Evolutionary conservation across 1,140 invertebrate species (phyloP).

Genomic region (Paraescarpia echinospica): DNA sequence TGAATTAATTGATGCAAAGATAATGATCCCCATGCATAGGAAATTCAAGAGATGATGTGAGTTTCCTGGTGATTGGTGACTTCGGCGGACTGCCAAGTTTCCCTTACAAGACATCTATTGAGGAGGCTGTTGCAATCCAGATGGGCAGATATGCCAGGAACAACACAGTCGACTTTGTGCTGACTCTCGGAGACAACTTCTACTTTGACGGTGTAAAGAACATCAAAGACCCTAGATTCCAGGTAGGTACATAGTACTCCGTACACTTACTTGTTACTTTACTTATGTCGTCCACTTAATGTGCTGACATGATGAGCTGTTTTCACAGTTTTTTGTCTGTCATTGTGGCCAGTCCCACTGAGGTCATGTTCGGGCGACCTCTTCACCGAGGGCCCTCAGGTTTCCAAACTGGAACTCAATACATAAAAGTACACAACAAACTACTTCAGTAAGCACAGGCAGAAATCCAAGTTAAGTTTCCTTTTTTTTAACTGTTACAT

Average conservation of each 20-base stretch:
- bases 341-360: too few relatives aligned
- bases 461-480: too few relatives aligned
- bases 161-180: conserved; percentile 46
- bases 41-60: background rate
- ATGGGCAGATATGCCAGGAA: conserved; percentile 48
- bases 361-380: too few relatives aligned
- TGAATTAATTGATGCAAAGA: background rate
- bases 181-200: conserved; percentile 60
- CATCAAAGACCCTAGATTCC: conserved; percentile 55
- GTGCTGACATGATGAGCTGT: too few relatives aligned
- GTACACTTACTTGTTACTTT: too few relatives aligned
- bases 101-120: conserved; percentile 53
- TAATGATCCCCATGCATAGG: background rate
- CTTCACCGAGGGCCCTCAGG: too few relatives aligned
- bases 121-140: conserved; percentile 48
- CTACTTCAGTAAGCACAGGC: too few relatives aligned
- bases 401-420: too few relatives aligned
- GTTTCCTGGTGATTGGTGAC: conserved; percentile 53
- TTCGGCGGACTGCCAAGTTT: conserved; percentile 55
- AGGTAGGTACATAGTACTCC: conserved; percentile 48
- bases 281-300: too few relatives aligned
- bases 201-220: conserved; percentile 57
- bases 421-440: too few relatives aligned
- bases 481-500: too few relatives aligned
- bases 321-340: too few relatives aligned